Evolutionary conservation across 2,113 vertebrate species (phyloP), one percentile per base, ranked within the genome.

Genomic region (Delphinus delphis): DNA sequence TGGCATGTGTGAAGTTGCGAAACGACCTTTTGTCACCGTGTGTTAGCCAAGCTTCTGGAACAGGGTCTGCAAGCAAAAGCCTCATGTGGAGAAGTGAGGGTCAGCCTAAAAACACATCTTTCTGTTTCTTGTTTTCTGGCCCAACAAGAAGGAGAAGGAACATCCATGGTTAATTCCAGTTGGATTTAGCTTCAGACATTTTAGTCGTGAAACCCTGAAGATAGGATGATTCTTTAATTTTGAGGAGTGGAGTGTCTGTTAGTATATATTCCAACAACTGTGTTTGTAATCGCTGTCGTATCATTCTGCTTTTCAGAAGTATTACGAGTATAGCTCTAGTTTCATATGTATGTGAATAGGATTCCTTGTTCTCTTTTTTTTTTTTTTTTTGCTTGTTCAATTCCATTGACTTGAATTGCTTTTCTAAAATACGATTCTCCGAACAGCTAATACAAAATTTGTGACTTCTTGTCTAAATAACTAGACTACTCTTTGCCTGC

Each of bases 1-100:
- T 98, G 97, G 94, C 97, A 95, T 95, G 63, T 50, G 97, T 97
- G 90, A 98, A 98, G 95, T 93, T 81, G 92, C 97, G 85, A 98
- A 97, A 79, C 97, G 97, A 95, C 97, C 97, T 98, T 98, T 98
- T 41, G 84, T 96, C 81, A 96, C 95, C 63, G 33, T 25, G 14
- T 83, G 95, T 96, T 96, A 84, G 95, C 90, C 50, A 65, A 95
- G 18, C 80, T 98, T n/a, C 88, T 93, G 76, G 71, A 97, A 86
- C 44, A 88, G 62, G 91, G 90, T 92, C 94, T 95, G 76, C 92
- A 81, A 95, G 90, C 87, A 96, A 96, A 98, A 85, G 88, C 90
- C 41, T 97, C 53, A 62, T 53, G 2, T 71, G 92, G 90, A 84
- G 20, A 97, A 97, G 94, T 84, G 41, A 88, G 55, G 21, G 15